Percentiles rank a stretch among this genome's conserved stretches.
Evolutionary conservation across 2,113 vertebrate species (phyloP).

Genomic region (Marmota monax): DNA sequence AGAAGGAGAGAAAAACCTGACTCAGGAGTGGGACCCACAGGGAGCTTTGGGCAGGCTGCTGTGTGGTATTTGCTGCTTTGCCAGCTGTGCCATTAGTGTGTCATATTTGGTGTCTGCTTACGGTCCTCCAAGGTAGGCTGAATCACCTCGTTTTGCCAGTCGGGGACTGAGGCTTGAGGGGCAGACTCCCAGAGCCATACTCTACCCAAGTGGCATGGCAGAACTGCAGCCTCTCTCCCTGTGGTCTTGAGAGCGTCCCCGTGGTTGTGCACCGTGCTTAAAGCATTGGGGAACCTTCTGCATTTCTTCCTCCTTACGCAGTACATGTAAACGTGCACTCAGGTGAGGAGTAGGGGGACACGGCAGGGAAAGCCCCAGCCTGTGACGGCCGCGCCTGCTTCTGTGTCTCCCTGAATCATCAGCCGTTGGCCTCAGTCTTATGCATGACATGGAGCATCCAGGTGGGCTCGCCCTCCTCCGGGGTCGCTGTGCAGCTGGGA

Average conservation of each 20-base stretch:
- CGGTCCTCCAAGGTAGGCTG: accelerated
- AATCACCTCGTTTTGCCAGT: neutral
- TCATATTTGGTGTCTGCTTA: neutral
- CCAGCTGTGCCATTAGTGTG: accelerated
- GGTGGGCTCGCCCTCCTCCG: neutral
- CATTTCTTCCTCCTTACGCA: accelerated
- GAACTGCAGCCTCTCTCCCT: neutral
- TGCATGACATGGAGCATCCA: accelerated
- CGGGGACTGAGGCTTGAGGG: neutral
- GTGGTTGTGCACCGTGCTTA: accelerated
- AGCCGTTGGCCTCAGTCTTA: neutral
- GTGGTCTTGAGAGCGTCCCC: neutral
- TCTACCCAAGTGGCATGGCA: accelerated
- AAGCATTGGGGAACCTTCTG: neutral
- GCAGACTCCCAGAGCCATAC: neutral
- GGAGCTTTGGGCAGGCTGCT: neutral
- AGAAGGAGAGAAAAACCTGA: neutral
- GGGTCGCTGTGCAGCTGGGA: accelerated
- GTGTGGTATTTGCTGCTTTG: neutral
- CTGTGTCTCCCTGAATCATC: neutral
- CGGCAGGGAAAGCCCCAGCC: too few species aligned
- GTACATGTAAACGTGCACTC: neutral
- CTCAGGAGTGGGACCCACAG: neutral
- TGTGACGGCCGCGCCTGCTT: neutral
- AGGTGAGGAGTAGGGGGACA: neutral